Evolutionary conservation across 2,888 invertebrate genomes (phyloP), one percentile per base, ranked within the genome.

Genomic region (Acleris laterana): DNA sequence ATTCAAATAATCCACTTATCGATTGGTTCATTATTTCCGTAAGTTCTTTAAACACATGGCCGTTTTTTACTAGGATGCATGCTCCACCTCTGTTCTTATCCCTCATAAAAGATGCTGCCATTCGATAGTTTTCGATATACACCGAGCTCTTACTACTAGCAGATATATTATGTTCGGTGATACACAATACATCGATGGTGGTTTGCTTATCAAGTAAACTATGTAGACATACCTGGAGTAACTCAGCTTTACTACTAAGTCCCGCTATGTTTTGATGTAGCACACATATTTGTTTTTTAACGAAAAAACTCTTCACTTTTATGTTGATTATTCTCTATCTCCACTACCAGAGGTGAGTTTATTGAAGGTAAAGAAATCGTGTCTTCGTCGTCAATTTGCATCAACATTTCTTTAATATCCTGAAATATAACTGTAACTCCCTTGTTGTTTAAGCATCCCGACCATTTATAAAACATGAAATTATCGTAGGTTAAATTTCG

Each of bases 11-110:
- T n/a, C n/a, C n/a, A n/a, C n/a, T n/a, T n/a, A n/a, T n/a, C n/a
- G n/a, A n/a, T n/a, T n/a, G n/a, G n/a, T n/a, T n/a, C n/a, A n/a
- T n/a, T n/a, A n/a, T n/a, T n/a, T n/a, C n/a, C n/a, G n/a, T n/a
- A n/a, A n/a, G n/a, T n/a, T n/a, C n/a, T n/a, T 51, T 38, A n/a
- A 51, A 60, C 6, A 16, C 5, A 6, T 60, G 60, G 1, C 60
- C 51, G 7, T 51, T 51, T 51, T 60, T 50, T 17, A 60, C 25
- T 51, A 60, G 16, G 11, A 60, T 60, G 17, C 60, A 59, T 6
- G 59, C 59, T 55, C 55, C 55, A 19, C 55, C 55, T 42, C 42
- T 32, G 13, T 16, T 42, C 19, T 42, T 56, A 13, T 56, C 16
- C 17, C 56, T 42, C 13, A 25, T 17, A 44, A 44, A 56, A 20